Percentiles rank a stretch among this genome's conserved stretches.
phyloP scores from a whole-genome alignment of 2,888 invertebrate species.

The Anarsia innoxiella region DNA sequence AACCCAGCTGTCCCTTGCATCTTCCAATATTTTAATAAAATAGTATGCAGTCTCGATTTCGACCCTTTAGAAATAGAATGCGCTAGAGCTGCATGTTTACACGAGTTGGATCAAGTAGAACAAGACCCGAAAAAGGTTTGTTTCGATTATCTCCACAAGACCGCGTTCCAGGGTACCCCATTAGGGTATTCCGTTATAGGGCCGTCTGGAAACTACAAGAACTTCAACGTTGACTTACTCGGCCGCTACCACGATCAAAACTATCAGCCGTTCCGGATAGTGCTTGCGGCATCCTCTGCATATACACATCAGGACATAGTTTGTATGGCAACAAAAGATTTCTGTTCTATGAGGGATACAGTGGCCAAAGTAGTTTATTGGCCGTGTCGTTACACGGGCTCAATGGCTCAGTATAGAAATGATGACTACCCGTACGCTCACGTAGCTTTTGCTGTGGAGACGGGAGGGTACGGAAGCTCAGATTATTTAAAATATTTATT shows the following conservation, averaged over 20 bases:
- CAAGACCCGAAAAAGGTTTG: constrained; percentile 40
- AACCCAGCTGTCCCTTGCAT: constrained; percentile 21
- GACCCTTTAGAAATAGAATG: too few relatives aligned
- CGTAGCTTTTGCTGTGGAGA: constrained; percentile 61
- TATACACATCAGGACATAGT: constrained; percentile 79
- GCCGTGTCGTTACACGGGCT: constrained; percentile 32
- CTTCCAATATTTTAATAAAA: constrained; percentile 22
- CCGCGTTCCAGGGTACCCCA: constrained; percentile 66
- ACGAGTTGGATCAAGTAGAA: constrained; percentile 46
- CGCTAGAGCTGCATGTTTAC: not conserved
- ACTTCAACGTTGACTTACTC: constrained; percentile 61
- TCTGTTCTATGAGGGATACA: constrained; percentile 62
- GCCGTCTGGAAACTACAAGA: constrained; percentile 77
- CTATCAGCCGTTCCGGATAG: constrained; percentile 74
- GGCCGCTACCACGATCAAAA: constrained; percentile 30
- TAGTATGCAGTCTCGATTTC: not conserved
- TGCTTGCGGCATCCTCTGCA: constrained; percentile 82
- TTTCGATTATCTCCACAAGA: constrained; percentile 63
- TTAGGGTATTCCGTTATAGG: constrained; percentile 69
- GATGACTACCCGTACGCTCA: constrained; percentile 60
- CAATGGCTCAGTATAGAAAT: constrained; percentile 33
- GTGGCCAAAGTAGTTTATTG: constrained; percentile 21
- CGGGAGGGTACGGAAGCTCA: constrained; percentile 41
- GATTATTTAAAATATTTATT: constrained; percentile 46
- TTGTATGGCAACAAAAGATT: constrained; percentile 56